Base-by-base conservation (phyloP, 2,888 invertebrate species). In the Drosophila borborema region DNA sequence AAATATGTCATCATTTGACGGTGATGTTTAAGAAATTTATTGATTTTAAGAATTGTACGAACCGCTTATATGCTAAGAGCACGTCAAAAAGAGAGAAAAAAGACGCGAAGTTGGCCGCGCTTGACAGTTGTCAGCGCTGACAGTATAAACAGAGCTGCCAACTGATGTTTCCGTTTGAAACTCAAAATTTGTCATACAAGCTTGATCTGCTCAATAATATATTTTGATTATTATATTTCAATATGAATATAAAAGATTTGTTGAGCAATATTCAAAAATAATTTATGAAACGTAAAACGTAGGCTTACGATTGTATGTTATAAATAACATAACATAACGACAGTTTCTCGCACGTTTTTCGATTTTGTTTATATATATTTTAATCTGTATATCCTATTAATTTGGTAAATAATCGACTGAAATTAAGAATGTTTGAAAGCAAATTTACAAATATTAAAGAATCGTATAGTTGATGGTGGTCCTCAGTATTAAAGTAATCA, bases 21-120 rank as follows among this genome's bases (percentile, higher is more conserved):
- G 4, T 72, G 91, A 91, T 91, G 91, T 65, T 69, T 55, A 38
- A 73, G 71, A 90, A 81, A 86, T 79, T 83, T 74, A 34, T n/a
- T 60, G 91, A 92, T 91, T 91, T 86, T 58, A 40, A 14, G 34
- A 71, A 77, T 62, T 79, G 80, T 86, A 91, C 92, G 86, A 83
- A 91, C 91, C 91, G 83, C 87, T 90, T 84, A 82, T 86, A 80
- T 82, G 83, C 84, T 84, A 87, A 83, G 89, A 87, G 91, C 91
- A 91, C 91, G 91, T 91, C 90, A 92, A 92, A 92, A 91, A 92
- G 91, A 92, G 91, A 90, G 91, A 86, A 81, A 81, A 78, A 68
- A 65, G 76, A 62, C 58, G 65, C 62, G 89, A 92, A 92, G 91
- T 92, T 90, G 86, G 91, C 65, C 51, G 79, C 80, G 68, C 59